A percentile compares a stretch with the other conserved stretches of the same genome.
Conservation (phyloP, 2,113 vertebrate genomes). For the Amblyopsis rosae region DNA sequence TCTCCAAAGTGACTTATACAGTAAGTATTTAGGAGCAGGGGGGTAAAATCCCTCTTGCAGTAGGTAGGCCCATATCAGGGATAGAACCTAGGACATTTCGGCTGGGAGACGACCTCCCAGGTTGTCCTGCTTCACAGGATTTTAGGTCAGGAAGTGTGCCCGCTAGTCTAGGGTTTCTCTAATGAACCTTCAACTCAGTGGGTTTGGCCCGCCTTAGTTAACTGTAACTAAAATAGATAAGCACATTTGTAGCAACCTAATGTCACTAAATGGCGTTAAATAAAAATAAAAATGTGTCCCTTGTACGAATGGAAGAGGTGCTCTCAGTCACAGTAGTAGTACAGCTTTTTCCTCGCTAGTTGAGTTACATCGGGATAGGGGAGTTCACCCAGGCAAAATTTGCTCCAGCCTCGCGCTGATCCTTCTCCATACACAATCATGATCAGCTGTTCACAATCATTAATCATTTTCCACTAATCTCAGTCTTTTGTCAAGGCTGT, state of each 20-base stretch:
- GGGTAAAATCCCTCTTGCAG: too few relatives aligned
- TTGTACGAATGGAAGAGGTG: constrained; percentile 14
- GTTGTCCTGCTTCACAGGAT: too few relatives aligned
- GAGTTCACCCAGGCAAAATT: constrained; percentile 1
- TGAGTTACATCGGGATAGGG: constrained; percentile 22
- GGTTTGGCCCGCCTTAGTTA: constrained; percentile 33
- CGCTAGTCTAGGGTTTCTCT: constrained; percentile 7
- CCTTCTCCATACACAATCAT: constrained; percentile 49
- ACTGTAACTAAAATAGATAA: constrained; percentile 40
- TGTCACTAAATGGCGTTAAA: not conserved
- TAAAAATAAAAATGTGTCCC: constrained; percentile 8
- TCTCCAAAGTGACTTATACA: too few relatives aligned
- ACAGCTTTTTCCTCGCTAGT: constrained; percentile 28
- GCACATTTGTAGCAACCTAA: constrained; percentile 59
- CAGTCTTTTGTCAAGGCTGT: constrained; percentile 13
- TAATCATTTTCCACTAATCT: constrained; percentile 41
- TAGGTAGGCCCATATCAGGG: too few relatives aligned
- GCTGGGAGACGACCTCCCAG: too few relatives aligned
- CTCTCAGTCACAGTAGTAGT: constrained; percentile 2
- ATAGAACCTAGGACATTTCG: too few relatives aligned
- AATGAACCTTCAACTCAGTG: constrained; percentile 7
- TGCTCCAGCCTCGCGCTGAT: constrained; percentile 33
- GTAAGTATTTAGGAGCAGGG: too few relatives aligned
- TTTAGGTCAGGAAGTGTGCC: constrained; percentile 1
- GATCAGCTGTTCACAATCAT: constrained; percentile 59